Base-by-base conservation (phyloP, 2,113 vertebrate species). In the Taxidea taxus region DNA sequence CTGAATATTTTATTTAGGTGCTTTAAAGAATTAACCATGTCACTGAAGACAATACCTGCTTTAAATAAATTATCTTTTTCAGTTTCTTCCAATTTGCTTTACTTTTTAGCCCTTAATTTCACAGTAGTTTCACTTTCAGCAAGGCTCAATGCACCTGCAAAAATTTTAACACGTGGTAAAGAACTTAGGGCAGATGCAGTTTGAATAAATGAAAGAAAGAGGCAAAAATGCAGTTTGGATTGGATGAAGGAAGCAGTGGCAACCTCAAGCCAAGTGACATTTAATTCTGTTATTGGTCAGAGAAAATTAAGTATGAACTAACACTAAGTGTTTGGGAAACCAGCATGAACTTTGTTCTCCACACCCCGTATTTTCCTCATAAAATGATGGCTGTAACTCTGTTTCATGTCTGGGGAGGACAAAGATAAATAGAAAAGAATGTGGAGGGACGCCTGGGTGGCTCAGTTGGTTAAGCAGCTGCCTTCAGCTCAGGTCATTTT, bases 121-220 rank as follows among this genome's bases (percentile, higher is more conserved):
- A 42, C 10, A 0, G 49, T 90, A 78, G 49, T 95, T 96, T 93
- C 0, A 2, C 37, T 97, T 83, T 90, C 95, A 97, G 90, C 98
- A 98, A 98, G 98, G 98, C 98, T 99, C 98, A 85, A 97, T 99
- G 98, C 98, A 98, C 95, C 54, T 95, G 70, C 62, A 90, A 84
- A 91, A 66, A 60, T n/a, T 90, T 51, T 58, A 58, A 18, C 11
- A 91, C 78, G 11, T 27, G 31, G 23, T 83, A 86, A 90, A 62
- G n/a, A 95, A 60, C 6, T 54, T 21, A 81, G 42, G 42, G 11
- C 9, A 92, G 66, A 87, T 11, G 39, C 25, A 39, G 11, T 82
- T 60, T 94, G 42, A 82, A 62, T 77, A 66, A 88, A 62, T 49
- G 29, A 82, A 78, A 94, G 34, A 49, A 92, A 89, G n/a, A 93